These are phyloP conservation scores for Heteropelma amictum DNA, from an alignment of 2,888 invertebrate species.

Conservation along the genomic window DNA sequence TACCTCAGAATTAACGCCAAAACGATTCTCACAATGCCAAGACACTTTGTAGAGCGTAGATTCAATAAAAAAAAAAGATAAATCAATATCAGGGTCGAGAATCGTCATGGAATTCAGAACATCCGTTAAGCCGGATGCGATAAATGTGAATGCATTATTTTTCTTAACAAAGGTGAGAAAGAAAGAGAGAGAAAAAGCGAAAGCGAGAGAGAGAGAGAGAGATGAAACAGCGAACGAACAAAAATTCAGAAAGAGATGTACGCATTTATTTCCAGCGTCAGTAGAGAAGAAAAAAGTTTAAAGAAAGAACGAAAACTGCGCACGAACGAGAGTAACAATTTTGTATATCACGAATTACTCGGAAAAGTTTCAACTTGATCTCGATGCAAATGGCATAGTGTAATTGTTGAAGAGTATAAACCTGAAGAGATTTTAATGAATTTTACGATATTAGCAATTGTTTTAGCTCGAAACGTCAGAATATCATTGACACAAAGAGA, in stretches of 20 bases:
- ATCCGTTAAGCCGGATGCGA: slow-evolving; percentile 18
- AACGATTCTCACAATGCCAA: slow-evolving; percentile 1
- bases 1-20: too few relatives aligned
- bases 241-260: too few relatives aligned
- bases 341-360: slow-evolving; percentile 13
- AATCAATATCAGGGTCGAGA: slow-evolving; percentile 24
- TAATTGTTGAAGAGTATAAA: slow-evolving; percentile 25
- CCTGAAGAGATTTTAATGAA: slow-evolving; percentile 34
- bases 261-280: too few relatives aligned
- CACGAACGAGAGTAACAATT: slow-evolving; percentile 19
- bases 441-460: slow-evolving; percentile 44
- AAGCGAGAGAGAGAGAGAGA: slow-evolving; percentile 17
- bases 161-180: slow-evolving; percentile 9
- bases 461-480: slow-evolving; percentile 40
- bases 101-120: slow-evolving; percentile 29
- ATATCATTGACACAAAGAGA: neutral
- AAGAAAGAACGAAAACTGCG: neutral
- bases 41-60: neutral
- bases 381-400: slow-evolving; percentile 2
- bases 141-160: slow-evolving; percentile 46
- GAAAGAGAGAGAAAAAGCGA: slow-evolving; percentile 2
- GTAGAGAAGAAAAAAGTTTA: neutral
- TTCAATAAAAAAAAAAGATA: neutral
- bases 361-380: neutral
- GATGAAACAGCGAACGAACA: neutral